Conservation (phyloP, 2,797 vertebrate species). For the Hyperoplus immaculatus region DNA sequence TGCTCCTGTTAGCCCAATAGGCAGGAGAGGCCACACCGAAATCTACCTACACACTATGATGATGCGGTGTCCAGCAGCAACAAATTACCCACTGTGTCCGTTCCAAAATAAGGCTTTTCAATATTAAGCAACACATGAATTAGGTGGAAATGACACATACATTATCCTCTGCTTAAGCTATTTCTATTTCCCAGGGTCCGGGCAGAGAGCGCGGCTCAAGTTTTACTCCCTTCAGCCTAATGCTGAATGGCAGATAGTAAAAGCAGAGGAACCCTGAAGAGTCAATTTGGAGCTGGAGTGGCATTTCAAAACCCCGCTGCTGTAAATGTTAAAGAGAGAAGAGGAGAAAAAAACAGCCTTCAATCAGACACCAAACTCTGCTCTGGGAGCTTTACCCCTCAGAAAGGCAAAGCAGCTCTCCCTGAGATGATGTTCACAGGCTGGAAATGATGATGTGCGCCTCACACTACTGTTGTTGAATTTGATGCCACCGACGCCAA, state of each 20-base stretch:
- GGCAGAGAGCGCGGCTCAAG: constrained; percentile 27
- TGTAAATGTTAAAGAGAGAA: constrained; percentile 63
- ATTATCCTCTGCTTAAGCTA: constrained; percentile 52
- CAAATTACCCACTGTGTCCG: background rate
- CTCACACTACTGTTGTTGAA: constrained; percentile 41
- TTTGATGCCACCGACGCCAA: constrained; percentile 14
- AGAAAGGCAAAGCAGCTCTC: constrained; percentile 59
- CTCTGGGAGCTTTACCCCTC: constrained; percentile 57
- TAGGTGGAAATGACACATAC: constrained; percentile 41
- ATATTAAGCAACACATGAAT: constrained; percentile 40
- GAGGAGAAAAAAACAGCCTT: constrained; percentile 8
- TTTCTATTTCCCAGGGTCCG: constrained; percentile 50
- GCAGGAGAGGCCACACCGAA: constrained; percentile 7
- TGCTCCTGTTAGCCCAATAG: constrained; percentile 7
- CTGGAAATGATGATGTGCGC: constrained; percentile 57
- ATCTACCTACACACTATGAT: constrained; percentile 5
- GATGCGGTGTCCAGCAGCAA: background rate
- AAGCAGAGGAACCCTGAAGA: constrained; percentile 74
- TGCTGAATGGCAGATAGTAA: constrained; percentile 76
- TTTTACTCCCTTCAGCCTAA: constrained; percentile 63
- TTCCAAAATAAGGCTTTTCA: constrained; percentile 32
- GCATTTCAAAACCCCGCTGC: constrained; percentile 73
- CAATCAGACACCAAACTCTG: constrained; percentile 62
- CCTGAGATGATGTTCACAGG: constrained; percentile 53
- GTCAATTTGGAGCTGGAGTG: constrained; percentile 79